Evolutionary conservation across 2,888 invertebrate species (phyloP).

Genomic region (Metallyticus violacea): DNA sequence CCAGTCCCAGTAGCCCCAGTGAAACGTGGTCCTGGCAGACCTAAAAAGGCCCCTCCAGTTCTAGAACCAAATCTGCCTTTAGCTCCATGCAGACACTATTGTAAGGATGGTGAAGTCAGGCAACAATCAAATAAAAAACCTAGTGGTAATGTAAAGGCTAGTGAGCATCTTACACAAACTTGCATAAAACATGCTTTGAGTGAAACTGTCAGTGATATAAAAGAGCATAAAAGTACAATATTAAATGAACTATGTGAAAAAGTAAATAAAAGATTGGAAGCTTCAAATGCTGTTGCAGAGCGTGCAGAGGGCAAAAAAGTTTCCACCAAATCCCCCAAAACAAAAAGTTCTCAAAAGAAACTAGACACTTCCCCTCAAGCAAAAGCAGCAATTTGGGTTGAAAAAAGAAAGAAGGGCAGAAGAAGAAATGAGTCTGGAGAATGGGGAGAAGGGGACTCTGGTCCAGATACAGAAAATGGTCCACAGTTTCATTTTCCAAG

Average conservation of each 20-base stretch:
- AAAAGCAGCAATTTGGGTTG: slow-evolving; percentile 13
- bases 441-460: slow-evolving; percentile 8
- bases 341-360: slow-evolving; percentile 6
- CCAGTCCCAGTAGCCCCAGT: slow-evolving; percentile 32
- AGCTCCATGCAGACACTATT: slow-evolving; percentile 1
- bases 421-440: slow-evolving; percentile 23
- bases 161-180: slow-evolving; percentile 15
- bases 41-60: slow-evolving; percentile 40
- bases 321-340: slow-evolving; percentile 9
- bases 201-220: slow-evolving; percentile 1
- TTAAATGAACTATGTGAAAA: slow-evolving; percentile 43
- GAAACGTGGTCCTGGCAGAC: slow-evolving; percentile 41
- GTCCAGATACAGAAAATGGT: neutral
- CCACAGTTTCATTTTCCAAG: slow-evolving; percentile 12
- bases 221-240: slow-evolving; percentile 27
- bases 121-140: slow-evolving; percentile 6
- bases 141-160: slow-evolving; percentile 14
- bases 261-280: slow-evolving; percentile 42
- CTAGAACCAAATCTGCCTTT: slow-evolving; percentile 38
- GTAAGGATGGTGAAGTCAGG: slow-evolving; percentile 4
- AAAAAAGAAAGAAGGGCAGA: slow-evolving; percentile 23
- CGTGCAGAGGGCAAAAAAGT: slow-evolving; percentile 21
- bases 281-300: neutral
- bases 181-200: slow-evolving; percentile 4
- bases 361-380: neutral